Evolutionary conservation across 92 coral and sea anemone species (phyloP).

Genomic region (Chrysogorgia sp.): DNA sequence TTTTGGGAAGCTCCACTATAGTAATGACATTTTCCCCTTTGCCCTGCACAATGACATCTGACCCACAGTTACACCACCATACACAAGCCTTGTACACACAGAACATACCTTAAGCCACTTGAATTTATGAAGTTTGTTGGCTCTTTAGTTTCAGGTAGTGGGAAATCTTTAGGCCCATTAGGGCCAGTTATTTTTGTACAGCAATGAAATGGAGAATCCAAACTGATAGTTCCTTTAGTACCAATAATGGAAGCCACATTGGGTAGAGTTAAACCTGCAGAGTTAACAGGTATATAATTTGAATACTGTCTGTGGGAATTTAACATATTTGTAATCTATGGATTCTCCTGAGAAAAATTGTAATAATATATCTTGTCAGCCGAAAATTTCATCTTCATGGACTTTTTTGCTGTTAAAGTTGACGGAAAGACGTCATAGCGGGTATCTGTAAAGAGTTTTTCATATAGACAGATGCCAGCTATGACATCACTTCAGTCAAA

Average conservation of each 20-base stretch:
- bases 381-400: too few relatives aligned
- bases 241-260: constrained; percentile 71
- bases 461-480: too few relatives aligned
- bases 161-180: constrained; percentile 69
- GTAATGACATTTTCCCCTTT: not conserved
- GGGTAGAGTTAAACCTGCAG: constrained; percentile 70
- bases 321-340: too few relatives aligned
- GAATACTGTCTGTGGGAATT: not conserved
- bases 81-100: not conserved
- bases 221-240: constrained; percentile 69
- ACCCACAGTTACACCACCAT: not conserved
- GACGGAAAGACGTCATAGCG: too few relatives aligned
- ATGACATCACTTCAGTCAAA: too few relatives aligned
- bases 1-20: too few relatives aligned
- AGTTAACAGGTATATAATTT: not conserved
- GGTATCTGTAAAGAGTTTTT: too few relatives aligned
- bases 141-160: constrained; percentile 68
- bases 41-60: not conserved
- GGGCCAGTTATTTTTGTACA: constrained; percentile 64
- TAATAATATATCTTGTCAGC: too few relatives aligned
- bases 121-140: constrained; percentile 66
- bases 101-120: constrained; percentile 82
- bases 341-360: too few relatives aligned
- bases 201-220: constrained; percentile 74
- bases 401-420: too few relatives aligned